Conservation (phyloP, 2,888 invertebrate species). For the Leucophenga maculata region DNA sequence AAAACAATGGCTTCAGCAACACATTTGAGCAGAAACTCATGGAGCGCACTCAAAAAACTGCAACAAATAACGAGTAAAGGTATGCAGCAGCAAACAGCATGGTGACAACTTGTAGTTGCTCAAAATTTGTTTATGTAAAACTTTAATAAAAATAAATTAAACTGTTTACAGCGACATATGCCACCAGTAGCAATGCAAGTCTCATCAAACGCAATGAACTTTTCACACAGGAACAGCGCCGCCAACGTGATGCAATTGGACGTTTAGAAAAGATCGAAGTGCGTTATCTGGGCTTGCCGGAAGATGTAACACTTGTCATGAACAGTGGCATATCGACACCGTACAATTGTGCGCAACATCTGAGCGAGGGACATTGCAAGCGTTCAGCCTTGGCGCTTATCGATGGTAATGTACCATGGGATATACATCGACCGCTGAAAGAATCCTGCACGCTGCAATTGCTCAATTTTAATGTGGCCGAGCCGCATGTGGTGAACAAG, state of each 20-base stretch:
- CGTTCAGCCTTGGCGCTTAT: conserved; percentile 86
- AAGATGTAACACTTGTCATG: conserved; percentile 86
- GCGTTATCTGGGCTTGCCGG: conserved; percentile 82
- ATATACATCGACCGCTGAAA: conserved; percentile 90
- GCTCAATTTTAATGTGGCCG: conserved; percentile 73
- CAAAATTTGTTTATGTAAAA: conserved; percentile 27
- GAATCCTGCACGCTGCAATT: conserved; percentile 77
- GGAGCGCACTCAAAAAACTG: conserved; percentile 42
- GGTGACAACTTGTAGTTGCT: conserved; percentile 37
- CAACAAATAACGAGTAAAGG: conserved; percentile 46
- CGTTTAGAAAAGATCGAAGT: conserved; percentile 94
- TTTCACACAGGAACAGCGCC: conserved; percentile 83
- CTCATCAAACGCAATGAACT: conserved; percentile 78
- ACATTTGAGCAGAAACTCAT: conserved; percentile 46
- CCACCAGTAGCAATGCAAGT: conserved; percentile 10
- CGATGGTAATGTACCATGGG: conserved; percentile 87
- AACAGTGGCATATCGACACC: conserved; percentile 94
- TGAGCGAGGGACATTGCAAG: conserved; percentile 81
- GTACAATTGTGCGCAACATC: conserved; percentile 90
- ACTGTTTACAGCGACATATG: not conserved
- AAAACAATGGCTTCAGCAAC: conserved; percentile 49
- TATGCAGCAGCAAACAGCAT: conserved; percentile 25
- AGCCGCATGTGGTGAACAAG: conserved; percentile 71
- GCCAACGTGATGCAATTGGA: conserved; percentile 82
- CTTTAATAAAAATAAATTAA: not conserved